Conservation (phyloP, 2,113 vertebrate species). For the Phalacrocorax carbo region DNA sequence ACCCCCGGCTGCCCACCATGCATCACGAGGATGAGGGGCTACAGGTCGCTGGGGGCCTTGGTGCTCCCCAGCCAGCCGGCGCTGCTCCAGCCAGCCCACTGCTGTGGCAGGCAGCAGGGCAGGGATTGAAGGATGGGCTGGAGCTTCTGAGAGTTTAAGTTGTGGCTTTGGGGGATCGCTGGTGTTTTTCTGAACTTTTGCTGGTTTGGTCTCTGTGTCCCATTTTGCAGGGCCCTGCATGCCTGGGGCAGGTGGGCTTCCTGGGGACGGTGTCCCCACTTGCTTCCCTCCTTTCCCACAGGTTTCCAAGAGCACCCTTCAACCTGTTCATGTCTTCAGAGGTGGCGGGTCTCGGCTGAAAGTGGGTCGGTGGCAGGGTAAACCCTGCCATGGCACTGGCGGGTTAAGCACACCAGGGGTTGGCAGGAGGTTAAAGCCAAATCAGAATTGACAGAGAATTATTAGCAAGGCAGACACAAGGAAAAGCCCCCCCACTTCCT, state of each 20-base stretch:
- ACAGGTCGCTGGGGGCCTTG: not conserved
- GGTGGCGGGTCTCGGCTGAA: no score
- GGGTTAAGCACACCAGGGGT: conserved; percentile 81
- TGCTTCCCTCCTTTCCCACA: not conserved
- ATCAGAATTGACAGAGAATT: conserved; percentile 85
- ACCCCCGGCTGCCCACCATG: not conserved
- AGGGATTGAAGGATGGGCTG: not conserved
- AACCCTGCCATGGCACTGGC: conserved; percentile 56
- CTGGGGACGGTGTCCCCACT: not conserved
- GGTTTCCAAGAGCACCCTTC: not conserved
- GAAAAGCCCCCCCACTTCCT: conserved; percentile 77
- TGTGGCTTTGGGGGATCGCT: rapidly evolving
- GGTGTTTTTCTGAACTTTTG: not conserved
- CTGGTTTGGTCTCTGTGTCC: not conserved
- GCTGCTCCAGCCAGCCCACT: not conserved
- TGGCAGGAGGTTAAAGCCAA: conserved; percentile 80
- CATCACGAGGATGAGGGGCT: rapidly evolving
- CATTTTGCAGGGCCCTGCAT: not conserved
- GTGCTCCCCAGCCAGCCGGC: not conserved
- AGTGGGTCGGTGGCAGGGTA: not conserved
- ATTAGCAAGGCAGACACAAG: conserved; percentile 83
- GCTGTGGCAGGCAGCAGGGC: not conserved
- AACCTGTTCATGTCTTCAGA: rapidly evolving
- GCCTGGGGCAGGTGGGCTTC: not conserved
- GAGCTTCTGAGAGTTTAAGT: not conserved